phyloP scores from a whole-genome alignment of 2,113 vertebrate genomes.

The Myrmecophaga tridactyla region DNA sequence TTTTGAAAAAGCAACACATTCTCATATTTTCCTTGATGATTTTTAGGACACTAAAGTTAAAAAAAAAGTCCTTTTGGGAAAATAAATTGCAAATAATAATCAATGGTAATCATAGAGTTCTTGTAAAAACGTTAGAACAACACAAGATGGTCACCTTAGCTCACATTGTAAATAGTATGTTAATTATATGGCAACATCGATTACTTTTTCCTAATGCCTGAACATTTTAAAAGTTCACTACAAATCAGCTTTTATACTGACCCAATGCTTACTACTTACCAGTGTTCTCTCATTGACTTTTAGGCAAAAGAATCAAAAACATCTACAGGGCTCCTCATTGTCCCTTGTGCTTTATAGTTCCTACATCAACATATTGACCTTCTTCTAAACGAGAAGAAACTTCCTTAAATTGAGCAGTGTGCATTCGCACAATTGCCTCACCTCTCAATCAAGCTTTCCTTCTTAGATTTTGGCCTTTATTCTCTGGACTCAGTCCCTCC shows the following conservation, averaged over 20 bases:
- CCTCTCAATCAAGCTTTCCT: conserved; percentile 51
- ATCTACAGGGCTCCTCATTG: not conserved
- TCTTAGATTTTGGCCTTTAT: not conserved
- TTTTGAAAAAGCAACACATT: not conserved
- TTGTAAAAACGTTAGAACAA: conserved; percentile 33
- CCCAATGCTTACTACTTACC: fast-evolving
- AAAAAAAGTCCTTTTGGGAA: conserved; percentile 7
- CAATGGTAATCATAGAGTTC: not conserved
- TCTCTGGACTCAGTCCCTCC: conserved; percentile 43
- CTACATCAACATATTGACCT: not conserved
- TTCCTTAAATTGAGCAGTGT: not conserved
- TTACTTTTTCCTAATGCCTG: not conserved
- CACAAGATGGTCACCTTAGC: not conserved
- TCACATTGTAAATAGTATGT: not conserved
- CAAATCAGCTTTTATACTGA: not conserved
- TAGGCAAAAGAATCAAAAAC: not conserved
- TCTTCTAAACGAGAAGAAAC: no score
- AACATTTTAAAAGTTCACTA: conserved; percentile 39
- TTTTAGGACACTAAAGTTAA: not conserved
- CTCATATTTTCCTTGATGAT: not conserved
- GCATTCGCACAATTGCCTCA: not conserved
- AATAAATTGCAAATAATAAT: not conserved
- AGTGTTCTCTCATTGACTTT: not conserved
- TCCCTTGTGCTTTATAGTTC: not conserved
- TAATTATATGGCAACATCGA: not conserved